Conservation (phyloP, 2,797 vertebrate genomes). For the Salmo trutta region DNA sequence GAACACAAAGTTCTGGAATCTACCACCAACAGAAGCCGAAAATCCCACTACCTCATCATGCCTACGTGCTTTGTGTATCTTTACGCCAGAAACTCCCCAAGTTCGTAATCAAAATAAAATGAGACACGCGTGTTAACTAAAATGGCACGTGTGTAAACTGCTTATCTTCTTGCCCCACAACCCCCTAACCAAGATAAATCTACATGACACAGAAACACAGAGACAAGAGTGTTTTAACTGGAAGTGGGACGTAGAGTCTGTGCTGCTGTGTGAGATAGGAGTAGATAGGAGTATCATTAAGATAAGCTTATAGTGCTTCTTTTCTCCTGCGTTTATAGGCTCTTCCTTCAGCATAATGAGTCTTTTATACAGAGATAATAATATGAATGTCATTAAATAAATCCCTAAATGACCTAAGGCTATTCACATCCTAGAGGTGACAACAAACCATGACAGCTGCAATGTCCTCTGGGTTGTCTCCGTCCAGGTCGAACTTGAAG, state of each 20-base stretch:
- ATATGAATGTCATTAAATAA: not conserved
- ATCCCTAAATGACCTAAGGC: not conserved
- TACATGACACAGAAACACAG: slow-evolving; percentile 5
- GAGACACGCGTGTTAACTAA: not conserved
- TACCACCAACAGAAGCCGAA: not conserved
- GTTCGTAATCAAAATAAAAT: not conserved
- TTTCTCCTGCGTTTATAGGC: not conserved
- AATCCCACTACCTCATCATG: slow-evolving; percentile 15
- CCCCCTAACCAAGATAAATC: slow-evolving; percentile 32
- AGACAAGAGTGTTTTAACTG: slow-evolving; percentile 11
- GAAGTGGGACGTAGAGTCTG: slow-evolving; percentile 7
- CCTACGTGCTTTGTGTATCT: not conserved
- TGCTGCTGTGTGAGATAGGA: slow-evolving; percentile 26
- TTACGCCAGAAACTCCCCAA: not conserved
- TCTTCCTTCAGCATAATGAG: not conserved
- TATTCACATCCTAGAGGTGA: not conserved
- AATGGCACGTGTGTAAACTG: not conserved
- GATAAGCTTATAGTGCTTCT: slow-evolving; percentile 27
- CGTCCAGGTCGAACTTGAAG: slow-evolving; percentile 96
- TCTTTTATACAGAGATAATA: not conserved
- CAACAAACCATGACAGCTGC: slow-evolving; percentile 90
- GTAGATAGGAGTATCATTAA: slow-evolving; percentile 34
- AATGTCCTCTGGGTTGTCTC: slow-evolving; percentile 95
- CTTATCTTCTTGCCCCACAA: slow-evolving; percentile 40
- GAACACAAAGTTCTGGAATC: slow-evolving; percentile 46